Evolutionary conservation across 2,888 invertebrate genomes (phyloP).

Genomic region (Drosophila anomalata): DNA sequence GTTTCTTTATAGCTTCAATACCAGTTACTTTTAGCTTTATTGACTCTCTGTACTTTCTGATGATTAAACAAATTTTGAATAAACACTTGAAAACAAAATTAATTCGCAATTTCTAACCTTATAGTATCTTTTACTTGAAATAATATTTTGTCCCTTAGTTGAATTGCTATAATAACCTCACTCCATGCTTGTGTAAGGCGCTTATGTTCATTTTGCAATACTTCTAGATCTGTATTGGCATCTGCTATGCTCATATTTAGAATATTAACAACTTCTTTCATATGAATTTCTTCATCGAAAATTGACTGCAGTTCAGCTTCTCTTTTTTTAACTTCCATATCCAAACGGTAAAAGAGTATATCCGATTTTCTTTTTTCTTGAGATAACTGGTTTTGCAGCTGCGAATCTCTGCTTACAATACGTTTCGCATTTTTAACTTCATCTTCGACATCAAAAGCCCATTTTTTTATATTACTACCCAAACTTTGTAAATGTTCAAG

Average conservation of each 20-base stretch:
- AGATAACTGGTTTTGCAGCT: slow-evolving; percentile 82
- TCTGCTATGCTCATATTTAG: slow-evolving; percentile 87
- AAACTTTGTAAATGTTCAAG: slow-evolving; percentile 80
- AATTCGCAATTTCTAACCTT: slow-evolving; percentile 83
- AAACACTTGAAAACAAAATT: background rate
- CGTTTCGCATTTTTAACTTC: slow-evolving; percentile 82
- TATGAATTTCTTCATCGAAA: slow-evolving; percentile 87
- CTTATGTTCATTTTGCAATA: slow-evolving; percentile 88
- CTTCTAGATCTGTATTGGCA: slow-evolving; percentile 90
- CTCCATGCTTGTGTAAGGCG: slow-evolving; percentile 90
- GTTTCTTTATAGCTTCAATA: slow-evolving; percentile 88
- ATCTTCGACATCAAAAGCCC: slow-evolving; percentile 81
- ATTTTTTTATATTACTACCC: slow-evolving; percentile 81
- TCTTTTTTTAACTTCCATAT: slow-evolving; percentile 88
- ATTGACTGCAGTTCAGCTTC: slow-evolving; percentile 88
- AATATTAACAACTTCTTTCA: slow-evolving; percentile 87
- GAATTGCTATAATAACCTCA: slow-evolving; percentile 89
- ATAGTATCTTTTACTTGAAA: slow-evolving; percentile 87
- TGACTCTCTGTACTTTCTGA: slow-evolving; percentile 86
- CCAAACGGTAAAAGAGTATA: slow-evolving; percentile 88
- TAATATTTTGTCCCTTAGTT: slow-evolving; percentile 88
- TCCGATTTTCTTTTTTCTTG: slow-evolving; percentile 85
- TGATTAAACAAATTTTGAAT: background rate
- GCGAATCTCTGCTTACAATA: slow-evolving; percentile 81
- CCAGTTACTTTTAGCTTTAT: slow-evolving; percentile 86